Base-by-base conservation (phyloP, 2,113 vertebrate species). In the Mugil cephalus region DNA sequence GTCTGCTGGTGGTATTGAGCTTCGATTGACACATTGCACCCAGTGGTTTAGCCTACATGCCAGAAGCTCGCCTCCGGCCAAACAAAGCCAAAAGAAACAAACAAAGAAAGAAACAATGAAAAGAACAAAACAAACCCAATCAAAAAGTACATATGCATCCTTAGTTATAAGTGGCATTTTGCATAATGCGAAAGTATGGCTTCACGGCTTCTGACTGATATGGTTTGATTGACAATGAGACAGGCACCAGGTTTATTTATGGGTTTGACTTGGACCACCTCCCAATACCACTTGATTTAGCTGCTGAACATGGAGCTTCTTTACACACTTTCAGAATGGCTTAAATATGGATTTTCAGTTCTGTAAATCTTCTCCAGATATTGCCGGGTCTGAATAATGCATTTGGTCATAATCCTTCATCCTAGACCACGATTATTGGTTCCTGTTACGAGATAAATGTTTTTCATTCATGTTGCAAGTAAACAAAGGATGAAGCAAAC, bases 161-260 rank as follows among this genome's bases (percentile, higher is more conserved):
- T 30, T 30, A 30, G 24, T 30, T 30, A 30, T 30, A 30, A 30
- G 24, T 30, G 24, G 24, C 24, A 30, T 5, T 30, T 30, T 30
- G 24, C 24, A 30, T 47, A 42, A 17, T 42, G 13, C 24, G 47
- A 0, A 18, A 39, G 30, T 8, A 8, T 38, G 13, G 21, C 6
- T 52, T 34, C 38, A 43, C 10, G n/a, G 65, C 17, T 58, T 36
- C 24, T 0, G 12, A 72, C 45, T 18, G 74, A 55, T 17, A 15
- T 71, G 42, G 47, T 71, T 56, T 59, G 48, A 81, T 39, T 59
- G 54, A 65, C 64, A 63, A 42, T 21, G 48, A 62, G 39, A 50
- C 45, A 18, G 79, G 76, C 42, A 50, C 54, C 62, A 68, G 54
- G 59, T 63, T 77, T 83, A 81, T 85, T 69, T 72, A 54, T 77